Evolutionary conservation across 2,888 invertebrate genomes (phyloP).

Genomic region (Mythimna lalbum): DNA sequence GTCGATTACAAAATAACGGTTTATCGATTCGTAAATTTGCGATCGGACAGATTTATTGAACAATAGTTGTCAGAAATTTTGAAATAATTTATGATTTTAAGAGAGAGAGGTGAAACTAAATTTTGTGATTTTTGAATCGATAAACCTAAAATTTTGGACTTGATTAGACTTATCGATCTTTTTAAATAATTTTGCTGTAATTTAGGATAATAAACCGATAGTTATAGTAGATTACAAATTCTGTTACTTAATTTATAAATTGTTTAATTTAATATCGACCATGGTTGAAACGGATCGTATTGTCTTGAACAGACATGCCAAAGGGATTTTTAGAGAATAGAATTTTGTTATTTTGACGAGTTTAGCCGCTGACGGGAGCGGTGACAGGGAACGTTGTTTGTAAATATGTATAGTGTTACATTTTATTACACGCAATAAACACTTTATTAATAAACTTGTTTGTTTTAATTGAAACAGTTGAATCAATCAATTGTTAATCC

Average conservation of each 20-base stretch:
- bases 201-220: slow-evolving; percentile 25
- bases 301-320: slow-evolving; percentile 65
- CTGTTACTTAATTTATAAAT: slow-evolving; percentile 28
- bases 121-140: slow-evolving; percentile 6
- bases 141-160: slow-evolving; percentile 1
- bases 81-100: background rate
- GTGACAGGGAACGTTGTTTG: slow-evolving; percentile 66
- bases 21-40: slow-evolving; percentile 6
- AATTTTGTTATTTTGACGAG: slow-evolving; percentile 72
- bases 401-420: slow-evolving; percentile 84
- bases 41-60: background rate
- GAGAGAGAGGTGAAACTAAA: background rate
- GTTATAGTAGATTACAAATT: slow-evolving; percentile 11
- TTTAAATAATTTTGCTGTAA: slow-evolving; percentile 1
- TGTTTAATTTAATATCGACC: slow-evolving; percentile 31
- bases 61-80: background rate
- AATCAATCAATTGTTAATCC: too few species aligned
- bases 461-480: slow-evolving; percentile 12
- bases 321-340: slow-evolving; percentile 69
- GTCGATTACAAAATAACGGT: slow-evolving; percentile 32
- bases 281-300: slow-evolving; percentile 38
- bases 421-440: slow-evolving; percentile 80
- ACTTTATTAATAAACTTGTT: slow-evolving; percentile 59
- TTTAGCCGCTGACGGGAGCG: slow-evolving; percentile 68
- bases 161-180: slow-evolving; percentile 3